Conservation (phyloP, 2,888 invertebrate species). For the Lochmaea crataegi region DNA sequence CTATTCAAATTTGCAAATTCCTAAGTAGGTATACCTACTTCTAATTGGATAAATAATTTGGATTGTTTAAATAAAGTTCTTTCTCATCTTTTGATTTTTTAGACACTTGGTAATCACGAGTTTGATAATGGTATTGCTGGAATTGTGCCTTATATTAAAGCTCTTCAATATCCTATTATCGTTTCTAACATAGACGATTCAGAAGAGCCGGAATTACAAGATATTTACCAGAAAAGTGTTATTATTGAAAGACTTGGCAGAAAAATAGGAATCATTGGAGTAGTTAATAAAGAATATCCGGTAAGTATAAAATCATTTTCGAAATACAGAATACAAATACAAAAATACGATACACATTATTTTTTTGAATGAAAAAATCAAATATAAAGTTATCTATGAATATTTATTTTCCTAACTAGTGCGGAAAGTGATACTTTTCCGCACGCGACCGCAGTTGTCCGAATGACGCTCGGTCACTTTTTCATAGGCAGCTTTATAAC, state of each 20-base stretch:
- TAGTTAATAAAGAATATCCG: slow-evolving; percentile 75
- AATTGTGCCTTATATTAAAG: slow-evolving; percentile 76
- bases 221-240: slow-evolving; percentile 73
- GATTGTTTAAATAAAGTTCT: too few species aligned
- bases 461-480: too few species aligned
- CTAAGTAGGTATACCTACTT: background rate
- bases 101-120: slow-evolving; percentile 90
- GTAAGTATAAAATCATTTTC: slow-evolving; percentile 62
- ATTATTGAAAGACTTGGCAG: slow-evolving; percentile 72
- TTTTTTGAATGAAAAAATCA: too few species aligned
- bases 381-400: too few species aligned
- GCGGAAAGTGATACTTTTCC: too few species aligned
- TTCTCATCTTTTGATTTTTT: slow-evolving; percentile 38
- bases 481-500: too few species aligned
- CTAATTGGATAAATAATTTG: background rate
- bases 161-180: slow-evolving; percentile 74
- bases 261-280: slow-evolving; percentile 84
- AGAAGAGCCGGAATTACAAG: slow-evolving; percentile 74
- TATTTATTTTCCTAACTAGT: too few species aligned
- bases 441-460: too few species aligned
- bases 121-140: slow-evolving; percentile 83
- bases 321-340: background rate
- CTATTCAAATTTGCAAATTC: too few species aligned
- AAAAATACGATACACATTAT: background rate
- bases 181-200: slow-evolving; percentile 81